Evolutionary conservation across 2,797 vertebrate genomes (phyloP), one percentile per base, ranked within the genome.

Genomic region (Labeo calbasu): DNA sequence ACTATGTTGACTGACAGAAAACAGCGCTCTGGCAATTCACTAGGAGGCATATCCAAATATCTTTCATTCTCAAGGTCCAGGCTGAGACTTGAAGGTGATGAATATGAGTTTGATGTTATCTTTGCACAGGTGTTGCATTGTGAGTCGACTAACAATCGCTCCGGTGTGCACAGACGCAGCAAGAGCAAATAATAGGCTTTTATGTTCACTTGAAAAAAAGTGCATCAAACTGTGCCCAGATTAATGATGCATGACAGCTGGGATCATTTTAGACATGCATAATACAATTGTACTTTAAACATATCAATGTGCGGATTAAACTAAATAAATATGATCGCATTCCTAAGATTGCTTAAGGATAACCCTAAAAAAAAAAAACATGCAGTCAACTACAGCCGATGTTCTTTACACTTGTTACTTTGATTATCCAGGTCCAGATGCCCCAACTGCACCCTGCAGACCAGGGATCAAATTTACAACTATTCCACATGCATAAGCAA

Each of bases 71-170:
- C n/a, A 57, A 55, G 13, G 48, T 86, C 75, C 82, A 79, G 69
- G 77, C 48, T 23, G 25, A 59, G 81, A 75, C 82, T 23, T 59
- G 69, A 78, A 76, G 82, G 76, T 84, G 82, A 61, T 80, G 83
- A 86, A 65, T 70, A 79, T 28, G 76, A 50, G 59, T 78, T 61
- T 70, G 86, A 86, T 88, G 59, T 28, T 85, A 87, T 88, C 86
- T 87, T 75, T 77, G 55, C 68, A 73, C 86, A 88, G 84, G 85
- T 86, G 86, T 79, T 46, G 69, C 72, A 61, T 76, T 89, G 32
- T 80, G 61, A 32, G 79, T 81, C 65, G 12, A 32, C 79, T 71
- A 68, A 78, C 40, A 87, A 77, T 76, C 66, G 43, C 66, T 87
- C 88, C 57, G 36, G 71, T 66, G 76, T 86, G 77, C 79, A 69